Conservation (phyloP, 2,113 vertebrate species). For the Peromyscus polionotus region DNA sequence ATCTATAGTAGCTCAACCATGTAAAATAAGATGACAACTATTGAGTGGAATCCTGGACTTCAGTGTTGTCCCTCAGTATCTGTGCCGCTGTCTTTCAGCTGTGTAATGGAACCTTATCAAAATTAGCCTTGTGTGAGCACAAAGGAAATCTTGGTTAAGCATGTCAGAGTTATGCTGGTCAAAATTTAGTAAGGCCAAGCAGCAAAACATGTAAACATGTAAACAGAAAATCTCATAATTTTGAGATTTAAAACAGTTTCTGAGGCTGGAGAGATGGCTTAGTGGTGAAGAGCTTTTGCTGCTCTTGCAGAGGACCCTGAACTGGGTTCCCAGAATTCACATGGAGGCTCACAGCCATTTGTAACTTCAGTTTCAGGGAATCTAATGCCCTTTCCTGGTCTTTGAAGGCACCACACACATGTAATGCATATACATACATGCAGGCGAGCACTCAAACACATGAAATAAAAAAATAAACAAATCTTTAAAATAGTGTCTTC, state of each 20-base stretch:
- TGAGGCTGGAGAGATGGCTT: not conserved
- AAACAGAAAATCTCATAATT: not conserved
- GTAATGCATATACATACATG: not conserved
- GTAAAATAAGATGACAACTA: not conserved
- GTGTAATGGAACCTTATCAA: not conserved
- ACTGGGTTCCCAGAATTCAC: not conserved
- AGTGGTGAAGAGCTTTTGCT: not conserved
- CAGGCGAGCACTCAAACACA: not conserved
- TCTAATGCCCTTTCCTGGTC: not conserved
- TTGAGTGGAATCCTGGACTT: not conserved
- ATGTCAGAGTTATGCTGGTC: not conserved
- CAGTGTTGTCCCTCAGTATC: not conserved
- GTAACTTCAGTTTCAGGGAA: not conserved
- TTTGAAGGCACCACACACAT: not conserved
- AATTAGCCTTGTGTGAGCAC: not conserved
- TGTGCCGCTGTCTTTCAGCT: not conserved
- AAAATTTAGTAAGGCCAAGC: not conserved
- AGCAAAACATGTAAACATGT: slow-evolving; percentile 36
- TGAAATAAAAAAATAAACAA: not conserved
- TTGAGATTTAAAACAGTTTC: not conserved
- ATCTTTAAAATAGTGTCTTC: not conserved
- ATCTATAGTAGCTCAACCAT: not conserved
- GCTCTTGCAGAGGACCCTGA: not conserved
- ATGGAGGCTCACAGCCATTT: not conserved
- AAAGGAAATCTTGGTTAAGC: not conserved